Base-by-base conservation (phyloP, 2,113 vertebrate species). In the Ammospiza nelsoni region DNA sequence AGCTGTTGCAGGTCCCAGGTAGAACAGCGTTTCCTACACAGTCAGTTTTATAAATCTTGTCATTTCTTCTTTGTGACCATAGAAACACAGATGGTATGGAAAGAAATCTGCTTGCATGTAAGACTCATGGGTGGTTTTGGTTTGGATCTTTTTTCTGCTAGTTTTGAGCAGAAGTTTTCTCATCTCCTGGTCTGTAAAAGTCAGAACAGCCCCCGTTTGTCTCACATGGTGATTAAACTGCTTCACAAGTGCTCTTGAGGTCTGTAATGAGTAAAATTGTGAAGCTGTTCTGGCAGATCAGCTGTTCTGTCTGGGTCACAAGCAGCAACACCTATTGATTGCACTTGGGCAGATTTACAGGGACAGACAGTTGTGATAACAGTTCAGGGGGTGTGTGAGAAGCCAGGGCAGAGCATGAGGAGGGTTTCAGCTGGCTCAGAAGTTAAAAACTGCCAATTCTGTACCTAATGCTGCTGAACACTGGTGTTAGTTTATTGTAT, bases 31-130 rank as follows among this genome's bases (percentile, higher is more conserved):
- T 85, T 82, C 59, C 85, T 66, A 44, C n/a, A 4, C 4, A 55
- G 69, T 79, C 7, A 35, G 92, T 96, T 92, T 91, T 86, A 51
- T 66, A 85, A 75, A 28, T 88, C 76, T 87, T 87, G 28, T 87
- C 5, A 46, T 95, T 97, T 95, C 91, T 96, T 90, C 33, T 95
- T 80, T 66, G 92, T 95, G 96, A 90, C 94, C 89, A 84, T 66
- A 95, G 95, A 97, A 97, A 97, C 85, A 95, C 65, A 48, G 48
- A 29, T 74, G 68, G 17, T 19, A 66, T 14, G 12, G 74, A 74
- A 33, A 11, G 67, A 54, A 97, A 90, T 87, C 55, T 92, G 55
- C 35, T 88, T 77, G 55, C 33, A 25, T 82, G 33, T 35, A 79
- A 92, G 51, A 41, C 24, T 83, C 21, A 23, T 6, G 44, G 17